Evolutionary conservation across 1,140 invertebrate species (phyloP), one percentile per base, ranked within the genome.

Genomic region (Anoplolepis gracilipes): DNA sequence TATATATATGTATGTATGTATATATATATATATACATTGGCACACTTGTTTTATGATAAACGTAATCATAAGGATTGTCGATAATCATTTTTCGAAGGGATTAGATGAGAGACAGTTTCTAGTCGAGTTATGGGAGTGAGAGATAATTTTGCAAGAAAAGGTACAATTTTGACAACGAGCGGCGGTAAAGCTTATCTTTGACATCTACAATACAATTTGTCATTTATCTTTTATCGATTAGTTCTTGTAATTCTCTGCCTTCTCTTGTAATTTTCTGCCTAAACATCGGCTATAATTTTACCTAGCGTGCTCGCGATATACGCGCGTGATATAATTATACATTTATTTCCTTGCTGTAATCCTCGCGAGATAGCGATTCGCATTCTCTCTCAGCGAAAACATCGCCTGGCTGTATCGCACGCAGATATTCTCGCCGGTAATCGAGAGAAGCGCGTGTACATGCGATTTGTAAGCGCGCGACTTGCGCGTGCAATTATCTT

Each of bases 41-140:
- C 33, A 67, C 42, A 25, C 49, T 70, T 36, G 64, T 55, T 55
- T 46, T 69, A 70, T 11, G 25, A 69, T 79, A 70, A 57, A 19
- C 22, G 25, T 81, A 81, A 81, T 81, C 49, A 13, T 73, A 82
- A 61, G 53, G 19, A 73, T n/a, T n/a, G 19, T 81, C 33, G 36
- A 82, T 73, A 72, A 59, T 59, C 67, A 42, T 73, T 30, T 73
- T 30, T 57, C 53, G 53, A 59, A 46, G 19, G 13, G 19, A 69
- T 49, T 57, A 70, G 84, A 86, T 42, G 61, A 82, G n/a, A 85
- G 76, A 59, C 36, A 61, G 39, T 61, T 82, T 82, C 78, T 82
- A 82, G 78, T 82, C 78, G 78, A 67, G 67, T 81, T 7, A 70
- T 81, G 33, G 49, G 33, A 81, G 64, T 81, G 33, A 81, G 53